Evolutionary conservation across 1,140 invertebrate species (phyloP).

Genomic region (Lordiphosa collinella): DNA sequence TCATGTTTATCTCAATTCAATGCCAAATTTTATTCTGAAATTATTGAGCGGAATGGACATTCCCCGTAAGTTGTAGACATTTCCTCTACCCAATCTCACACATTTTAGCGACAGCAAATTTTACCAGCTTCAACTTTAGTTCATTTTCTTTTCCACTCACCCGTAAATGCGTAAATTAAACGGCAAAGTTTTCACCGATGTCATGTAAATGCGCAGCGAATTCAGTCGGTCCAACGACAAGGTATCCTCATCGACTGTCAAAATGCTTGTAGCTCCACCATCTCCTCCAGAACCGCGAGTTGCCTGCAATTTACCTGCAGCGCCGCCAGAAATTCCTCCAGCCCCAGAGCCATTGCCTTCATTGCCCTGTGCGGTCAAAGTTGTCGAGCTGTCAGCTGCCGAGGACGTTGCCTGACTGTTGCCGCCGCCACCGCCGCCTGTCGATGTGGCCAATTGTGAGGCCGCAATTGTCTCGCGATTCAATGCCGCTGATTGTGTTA

Average conservation of each 20-base stretch:
- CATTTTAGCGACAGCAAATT: no score
- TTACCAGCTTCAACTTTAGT: no score
- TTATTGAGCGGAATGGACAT: no score
- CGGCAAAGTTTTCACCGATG: constrained; percentile 77
- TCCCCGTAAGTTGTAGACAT: no score
- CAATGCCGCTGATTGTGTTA: constrained; percentile 77
- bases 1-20: no score
- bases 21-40: no score
- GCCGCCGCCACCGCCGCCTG: constrained; percentile 37
- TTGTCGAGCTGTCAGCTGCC: constrained; percentile 50
- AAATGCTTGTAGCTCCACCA: constrained; percentile 51
- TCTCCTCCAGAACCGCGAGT: constrained; percentile 22
- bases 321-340: constrained; percentile 14
- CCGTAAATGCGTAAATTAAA: constrained; percentile 79
- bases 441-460: constrained; percentile 79
- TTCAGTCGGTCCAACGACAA: constrained; percentile 74
- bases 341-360: constrained; percentile 22
- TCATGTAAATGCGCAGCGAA: constrained; percentile 78
- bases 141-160: constrained; percentile 51
- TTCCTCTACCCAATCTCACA: no score
- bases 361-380: constrained; percentile 52
- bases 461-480: constrained; percentile 79
- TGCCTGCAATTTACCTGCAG: constrained; percentile 42
- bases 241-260: constrained; percentile 75
- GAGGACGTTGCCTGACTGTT: constrained; percentile 26